These are phyloP conservation scores for Poeciliopsis retropinna DNA, from an alignment of 2,113 vertebrate genomes.

Conservation along the genomic window DNA sequence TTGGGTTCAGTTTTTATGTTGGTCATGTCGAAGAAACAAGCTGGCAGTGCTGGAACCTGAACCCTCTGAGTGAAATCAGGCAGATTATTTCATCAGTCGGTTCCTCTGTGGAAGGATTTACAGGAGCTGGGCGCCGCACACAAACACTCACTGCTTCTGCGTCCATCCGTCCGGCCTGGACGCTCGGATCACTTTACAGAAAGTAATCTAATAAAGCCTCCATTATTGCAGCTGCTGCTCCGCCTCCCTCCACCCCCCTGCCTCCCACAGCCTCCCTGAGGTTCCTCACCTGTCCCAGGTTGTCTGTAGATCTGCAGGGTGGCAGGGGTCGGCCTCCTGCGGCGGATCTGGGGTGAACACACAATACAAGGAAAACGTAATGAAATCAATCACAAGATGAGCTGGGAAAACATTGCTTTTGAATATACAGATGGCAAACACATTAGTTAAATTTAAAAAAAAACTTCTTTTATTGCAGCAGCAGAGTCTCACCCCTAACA, in stretches of 20 bases:
- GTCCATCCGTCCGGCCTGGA: conserved; percentile 54
- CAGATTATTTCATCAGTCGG: conserved; percentile 45
- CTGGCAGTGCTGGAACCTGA: conserved; percentile 6
- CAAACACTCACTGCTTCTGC: conserved; percentile 25
- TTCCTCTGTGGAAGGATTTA: conserved; percentile 47
- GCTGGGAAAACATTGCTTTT: no score
- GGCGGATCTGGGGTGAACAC: conserved; percentile 86
- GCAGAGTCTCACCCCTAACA: no score
- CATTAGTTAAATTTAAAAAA: no score
- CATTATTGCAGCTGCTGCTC: conserved; percentile 58
- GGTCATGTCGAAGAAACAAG: background rate
- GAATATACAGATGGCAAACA: no score
- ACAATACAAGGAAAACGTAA: background rate
- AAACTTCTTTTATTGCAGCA: no score
- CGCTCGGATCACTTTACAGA: conserved; percentile 62
- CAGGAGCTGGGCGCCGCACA: conserved; percentile 38
- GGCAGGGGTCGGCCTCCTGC: conserved; percentile 92
- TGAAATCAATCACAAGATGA: background rate
- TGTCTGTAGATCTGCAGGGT: conserved; percentile 94
- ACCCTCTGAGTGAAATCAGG: conserved; percentile 29
- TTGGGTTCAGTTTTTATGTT: no score
- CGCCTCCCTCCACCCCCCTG: conserved; percentile 1
- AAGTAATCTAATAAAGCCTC: conserved; percentile 72
- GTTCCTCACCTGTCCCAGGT: conserved; percentile 82
- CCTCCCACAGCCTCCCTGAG: background rate